Percentiles rank a stretch among this genome's conserved stretches.
These are phyloP conservation scores for Pararge aegeria DNA, from an alignment of 1,140 invertebrate genomes.

Conservation along the genomic window DNA sequence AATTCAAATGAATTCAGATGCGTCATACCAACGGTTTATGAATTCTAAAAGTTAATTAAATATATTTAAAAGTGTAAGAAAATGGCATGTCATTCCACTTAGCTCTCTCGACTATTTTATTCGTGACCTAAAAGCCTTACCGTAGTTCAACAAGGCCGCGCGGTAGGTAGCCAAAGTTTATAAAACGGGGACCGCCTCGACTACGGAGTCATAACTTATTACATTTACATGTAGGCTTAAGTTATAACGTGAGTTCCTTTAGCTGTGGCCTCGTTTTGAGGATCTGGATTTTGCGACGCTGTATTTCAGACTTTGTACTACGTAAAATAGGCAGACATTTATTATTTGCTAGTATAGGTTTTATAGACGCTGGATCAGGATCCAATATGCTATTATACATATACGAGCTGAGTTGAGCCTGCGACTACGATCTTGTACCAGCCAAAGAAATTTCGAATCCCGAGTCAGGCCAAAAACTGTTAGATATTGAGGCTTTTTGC, in stretches of 20 bases:
- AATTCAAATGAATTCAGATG: no score
- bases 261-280: conserved; percentile 46
- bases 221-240: conserved; percentile 45
- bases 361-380: background rate
- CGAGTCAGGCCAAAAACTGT: no score
- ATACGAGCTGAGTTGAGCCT: background rate
- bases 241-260: conserved; percentile 51
- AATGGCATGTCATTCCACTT: conserved; percentile 2
- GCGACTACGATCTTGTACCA: background rate
- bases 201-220: conserved; percentile 30
- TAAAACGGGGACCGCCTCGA: conserved; percentile 41
- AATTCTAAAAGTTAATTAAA: background rate
- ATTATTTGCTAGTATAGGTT: background rate
- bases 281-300: conserved; percentile 27
- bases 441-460: no score
- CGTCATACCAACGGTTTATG: no score
- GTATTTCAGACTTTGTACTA: background rate
- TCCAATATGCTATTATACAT: background rate
- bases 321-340: background rate
- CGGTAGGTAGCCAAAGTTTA: conserved; percentile 44
- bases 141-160: conserved; percentile 54
- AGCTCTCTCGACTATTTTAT: conserved; percentile 14
- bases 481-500: no score
- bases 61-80: conserved; percentile 6
- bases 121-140: conserved; percentile 52